phyloP scores from a whole-genome alignment of 2,113 vertebrate genomes.

The Salvator merianae region DNA sequence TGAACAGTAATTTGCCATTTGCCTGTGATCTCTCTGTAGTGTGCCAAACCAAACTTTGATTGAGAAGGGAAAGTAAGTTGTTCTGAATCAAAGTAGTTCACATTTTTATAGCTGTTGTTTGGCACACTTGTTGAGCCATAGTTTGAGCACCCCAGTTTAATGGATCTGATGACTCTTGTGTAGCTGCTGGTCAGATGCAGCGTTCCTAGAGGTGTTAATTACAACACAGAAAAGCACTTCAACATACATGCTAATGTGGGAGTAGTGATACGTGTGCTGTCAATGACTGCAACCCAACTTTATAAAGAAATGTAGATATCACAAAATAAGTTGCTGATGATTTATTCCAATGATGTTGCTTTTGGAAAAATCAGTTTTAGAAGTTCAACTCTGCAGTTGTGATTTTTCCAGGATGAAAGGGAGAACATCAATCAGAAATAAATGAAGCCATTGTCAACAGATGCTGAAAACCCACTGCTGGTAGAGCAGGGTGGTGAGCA shows the following conservation, averaged over 20 bases:
- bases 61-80: too few relatives aligned
- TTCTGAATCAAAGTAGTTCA: too few relatives aligned
- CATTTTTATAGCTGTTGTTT: too few relatives aligned
- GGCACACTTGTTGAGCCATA: too few relatives aligned
- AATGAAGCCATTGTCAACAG: neutral
- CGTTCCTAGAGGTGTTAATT: conserved; percentile 33
- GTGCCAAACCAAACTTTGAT: too few relatives aligned
- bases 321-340: neutral
- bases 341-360: neutral
- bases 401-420: neutral
- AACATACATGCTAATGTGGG: neutral
- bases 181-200: conserved; percentile 28
- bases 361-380: neutral
- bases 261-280: too few relatives aligned
- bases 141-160: too few relatives aligned
- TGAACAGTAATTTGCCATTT: too few relatives aligned
- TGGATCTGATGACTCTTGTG: conserved; percentile 34
- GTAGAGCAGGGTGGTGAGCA: neutral
- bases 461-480: neutral
- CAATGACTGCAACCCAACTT: too few relatives aligned
- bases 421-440: neutral
- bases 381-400: neutral
- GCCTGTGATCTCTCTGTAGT: too few relatives aligned
- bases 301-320: conserved; percentile 26
- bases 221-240: conserved; percentile 31